A percentile compares a stretch with the other conserved stretches of the same genome.
Conservation (phyloP, 1,140 invertebrate genomes). For the Triops cancriformis region DNA sequence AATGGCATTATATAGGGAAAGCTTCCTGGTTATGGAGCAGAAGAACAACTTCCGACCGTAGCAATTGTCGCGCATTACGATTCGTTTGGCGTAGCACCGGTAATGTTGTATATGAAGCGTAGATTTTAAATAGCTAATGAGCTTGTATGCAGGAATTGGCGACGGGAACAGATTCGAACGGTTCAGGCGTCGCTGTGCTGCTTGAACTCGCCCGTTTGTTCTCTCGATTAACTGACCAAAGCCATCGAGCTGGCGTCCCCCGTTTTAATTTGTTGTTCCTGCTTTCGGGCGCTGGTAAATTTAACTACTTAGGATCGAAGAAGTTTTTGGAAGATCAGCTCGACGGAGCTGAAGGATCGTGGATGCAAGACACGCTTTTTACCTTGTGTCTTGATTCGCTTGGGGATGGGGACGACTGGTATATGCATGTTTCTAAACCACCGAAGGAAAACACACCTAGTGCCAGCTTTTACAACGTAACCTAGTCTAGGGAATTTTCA, state of each 20-base stretch:
- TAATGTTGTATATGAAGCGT: constrained; percentile 45
- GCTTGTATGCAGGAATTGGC: constrained; percentile 58
- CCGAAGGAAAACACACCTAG: constrained; percentile 76
- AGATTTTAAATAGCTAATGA: neutral
- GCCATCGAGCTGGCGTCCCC: constrained; percentile 57
- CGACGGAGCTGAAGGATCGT: constrained; percentile 56
- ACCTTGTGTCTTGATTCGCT: constrained; percentile 87
- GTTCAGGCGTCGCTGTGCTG: constrained; percentile 78
- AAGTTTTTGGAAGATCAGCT: constrained; percentile 92
- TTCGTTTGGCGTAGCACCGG: constrained; percentile 74
- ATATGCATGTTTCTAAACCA: constrained; percentile 92
- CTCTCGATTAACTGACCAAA: constrained; percentile 54
- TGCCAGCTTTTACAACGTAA: constrained; percentile 57
- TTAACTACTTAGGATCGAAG: constrained; percentile 92
- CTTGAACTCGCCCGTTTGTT: constrained; percentile 83
- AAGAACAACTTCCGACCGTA: constrained; percentile 75
- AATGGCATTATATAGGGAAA: constrained; percentile 61
- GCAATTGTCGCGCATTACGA: constrained; percentile 90
- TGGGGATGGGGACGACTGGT: constrained; percentile 52
- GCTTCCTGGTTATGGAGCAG: constrained; percentile 64
- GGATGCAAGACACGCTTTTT: constrained; percentile 69
- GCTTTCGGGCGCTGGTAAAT: constrained; percentile 81
- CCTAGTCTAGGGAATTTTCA: neutral
- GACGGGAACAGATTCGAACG: constrained; percentile 84
- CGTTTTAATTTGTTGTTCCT: constrained; percentile 84